Evolutionary conservation across 1,140 invertebrate genomes (phyloP).

Genomic region (Lepidotrigona ventralis): DNA sequence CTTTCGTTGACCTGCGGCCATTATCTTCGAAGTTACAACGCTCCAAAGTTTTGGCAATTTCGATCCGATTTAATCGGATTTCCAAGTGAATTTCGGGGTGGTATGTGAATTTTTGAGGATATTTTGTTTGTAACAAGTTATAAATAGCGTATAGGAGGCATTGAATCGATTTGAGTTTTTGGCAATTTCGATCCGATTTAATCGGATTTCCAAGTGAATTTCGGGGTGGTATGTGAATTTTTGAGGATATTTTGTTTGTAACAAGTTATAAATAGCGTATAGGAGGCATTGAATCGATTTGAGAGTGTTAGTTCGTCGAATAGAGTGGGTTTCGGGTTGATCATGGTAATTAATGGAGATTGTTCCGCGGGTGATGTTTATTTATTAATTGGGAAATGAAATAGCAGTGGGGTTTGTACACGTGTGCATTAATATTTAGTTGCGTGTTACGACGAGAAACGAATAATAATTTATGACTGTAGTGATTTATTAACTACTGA

Average conservation of each 20-base stretch:
- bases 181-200: background rate
- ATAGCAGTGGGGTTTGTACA: too few relatives aligned
- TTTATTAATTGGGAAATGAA: background rate
- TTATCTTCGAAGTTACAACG: background rate
- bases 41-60: background rate
- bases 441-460: too few relatives aligned
- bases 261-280: background rate
- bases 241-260: background rate
- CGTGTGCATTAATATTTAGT: background rate
- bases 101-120: background rate
- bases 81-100: background rate
- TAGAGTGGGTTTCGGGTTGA: background rate
- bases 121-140: background rate
- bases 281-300: background rate
- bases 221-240: background rate
- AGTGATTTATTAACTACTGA: too few relatives aligned
- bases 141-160: too few relatives aligned
- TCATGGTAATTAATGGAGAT: background rate
- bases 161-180: background rate
- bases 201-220: background rate
- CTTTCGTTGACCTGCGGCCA: fast-evolving
- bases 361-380: background rate
- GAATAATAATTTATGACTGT: too few relatives aligned
- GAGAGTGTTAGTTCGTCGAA: too few relatives aligned
- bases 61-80: background rate